Percentiles rank a stretch among this genome's conserved stretches.
These are phyloP conservation scores for Trachemys scripta DNA, from an alignment of 2,113 vertebrate species.

Conservation along the genomic window DNA sequence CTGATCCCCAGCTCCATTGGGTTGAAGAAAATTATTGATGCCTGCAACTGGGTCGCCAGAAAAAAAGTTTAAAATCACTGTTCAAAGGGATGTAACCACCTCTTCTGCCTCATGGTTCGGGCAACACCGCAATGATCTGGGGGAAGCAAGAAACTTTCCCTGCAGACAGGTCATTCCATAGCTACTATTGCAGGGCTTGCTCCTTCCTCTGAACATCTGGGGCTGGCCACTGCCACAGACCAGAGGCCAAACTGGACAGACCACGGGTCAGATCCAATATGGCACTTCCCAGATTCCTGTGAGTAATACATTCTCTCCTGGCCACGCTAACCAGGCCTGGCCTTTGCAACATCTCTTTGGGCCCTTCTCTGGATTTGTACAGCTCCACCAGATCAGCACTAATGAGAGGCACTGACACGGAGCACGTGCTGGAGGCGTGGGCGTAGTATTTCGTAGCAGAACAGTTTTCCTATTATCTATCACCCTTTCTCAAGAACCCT, in stretches of 20 bases:
- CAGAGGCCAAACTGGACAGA: not conserved
- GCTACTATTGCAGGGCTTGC: not conserved
- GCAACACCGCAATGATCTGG: not conserved
- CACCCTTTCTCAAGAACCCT: constrained; percentile 1
- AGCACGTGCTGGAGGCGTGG: not conserved
- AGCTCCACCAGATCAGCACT: not conserved
- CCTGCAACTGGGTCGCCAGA: too few species aligned
- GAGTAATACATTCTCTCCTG: not conserved
- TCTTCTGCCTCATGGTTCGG: not conserved
- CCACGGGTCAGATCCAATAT: too few species aligned
- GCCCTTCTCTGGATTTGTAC: not conserved
- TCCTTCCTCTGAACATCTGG: not conserved
- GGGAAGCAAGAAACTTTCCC: not conserved
- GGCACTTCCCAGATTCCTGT: not conserved
- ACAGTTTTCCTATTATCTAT: not conserved
- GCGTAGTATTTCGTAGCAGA: not conserved
- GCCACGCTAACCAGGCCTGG: not conserved
- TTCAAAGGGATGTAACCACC: too few species aligned
- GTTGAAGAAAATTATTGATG: too few species aligned
- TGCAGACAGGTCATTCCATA: not conserved
- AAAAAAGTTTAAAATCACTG: too few species aligned
- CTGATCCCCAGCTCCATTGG: too few species aligned
- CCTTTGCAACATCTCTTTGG: not conserved
- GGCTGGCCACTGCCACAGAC: not conserved
- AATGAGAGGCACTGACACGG: not conserved